Percentiles rank a stretch among this genome's conserved stretches.
Evolutionary conservation across 2,797 vertebrate genomes (phyloP).

Genomic region (Poecilia velifera): DNA sequence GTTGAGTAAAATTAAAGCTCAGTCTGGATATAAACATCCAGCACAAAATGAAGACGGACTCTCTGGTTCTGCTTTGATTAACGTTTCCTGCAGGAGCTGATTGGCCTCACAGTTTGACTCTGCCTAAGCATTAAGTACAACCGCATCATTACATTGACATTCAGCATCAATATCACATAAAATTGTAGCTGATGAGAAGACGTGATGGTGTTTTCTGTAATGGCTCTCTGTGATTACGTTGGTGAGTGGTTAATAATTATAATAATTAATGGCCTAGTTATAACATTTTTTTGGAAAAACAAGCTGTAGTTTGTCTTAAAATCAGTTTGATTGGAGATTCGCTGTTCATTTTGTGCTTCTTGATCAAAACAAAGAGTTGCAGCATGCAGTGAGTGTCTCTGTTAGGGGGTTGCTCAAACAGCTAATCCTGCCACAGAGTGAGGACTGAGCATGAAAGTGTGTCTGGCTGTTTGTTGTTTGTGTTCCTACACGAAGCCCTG

Average conservation of each 20-base stretch:
- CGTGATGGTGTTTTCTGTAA: not conserved
- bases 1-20: slow-evolving; percentile 4
- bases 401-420: slow-evolving; percentile 21
- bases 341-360: slow-evolving; percentile 1
- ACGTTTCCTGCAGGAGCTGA: not conserved
- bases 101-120: slow-evolving; percentile 6
- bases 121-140: not conserved
- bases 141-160: slow-evolving; percentile 6
- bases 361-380: slow-evolving; percentile 20
- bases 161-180: not conserved
- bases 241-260: not conserved
- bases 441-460: slow-evolving; percentile 18
- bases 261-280: not conserved
- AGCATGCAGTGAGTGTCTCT: slow-evolving; percentile 1
- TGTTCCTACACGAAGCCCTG: slow-evolving; percentile 58
- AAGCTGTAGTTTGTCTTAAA: slow-evolving; percentile 3
- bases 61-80: not conserved
- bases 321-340: slow-evolving; percentile 6
- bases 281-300: not conserved
- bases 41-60: not conserved
- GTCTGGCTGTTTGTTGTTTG: slow-evolving; percentile 58
- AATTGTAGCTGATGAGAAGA: slow-evolving; percentile 3
- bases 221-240: not conserved
- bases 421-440: slow-evolving; percentile 33
- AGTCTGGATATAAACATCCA: not conserved